Evolutionary conservation across 2,797 vertebrate genomes (phyloP).

Genomic region (Manis javanica): DNA sequence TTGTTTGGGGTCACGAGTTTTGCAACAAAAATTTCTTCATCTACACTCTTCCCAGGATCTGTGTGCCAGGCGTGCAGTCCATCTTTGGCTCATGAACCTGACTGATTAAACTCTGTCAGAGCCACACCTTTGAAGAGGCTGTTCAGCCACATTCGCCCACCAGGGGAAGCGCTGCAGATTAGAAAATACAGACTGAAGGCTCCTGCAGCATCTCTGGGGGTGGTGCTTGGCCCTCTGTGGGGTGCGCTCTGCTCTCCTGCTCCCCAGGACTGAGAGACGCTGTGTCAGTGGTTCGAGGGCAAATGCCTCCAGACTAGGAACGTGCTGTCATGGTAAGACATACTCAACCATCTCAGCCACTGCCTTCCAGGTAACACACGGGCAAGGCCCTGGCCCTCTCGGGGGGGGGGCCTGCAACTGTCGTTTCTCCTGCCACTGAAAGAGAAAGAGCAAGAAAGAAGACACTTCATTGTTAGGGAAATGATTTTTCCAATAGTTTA

Average conservation of each 20-base stretch:
- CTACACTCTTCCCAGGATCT: not conserved
- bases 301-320: not conserved
- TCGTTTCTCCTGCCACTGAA: not conserved
- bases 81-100: not conserved
- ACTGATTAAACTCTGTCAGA: not conserved
- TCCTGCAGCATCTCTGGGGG: fast-evolving
- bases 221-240: fast-evolving
- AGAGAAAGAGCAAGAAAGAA: not conserved
- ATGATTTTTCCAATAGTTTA: constrained; percentile 33
- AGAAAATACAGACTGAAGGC: no score
- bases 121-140: not conserved
- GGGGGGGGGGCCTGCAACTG: not conserved
- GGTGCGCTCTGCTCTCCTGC: not conserved
- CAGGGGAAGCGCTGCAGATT: not conserved
- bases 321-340: not conserved
- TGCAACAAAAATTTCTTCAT: not conserved
- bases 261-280: not conserved
- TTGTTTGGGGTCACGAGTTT: not conserved
- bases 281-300: not conserved
- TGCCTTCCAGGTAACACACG: not conserved
- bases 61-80: not conserved
- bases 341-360: not conserved
- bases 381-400: not conserved
- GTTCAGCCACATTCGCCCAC: not conserved
- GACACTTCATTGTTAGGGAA: not conserved